These are phyloP conservation scores for Dyspetes luteomarginatus DNA, from an alignment of 2,888 invertebrate genomes.

Conservation along the genomic window DNA sequence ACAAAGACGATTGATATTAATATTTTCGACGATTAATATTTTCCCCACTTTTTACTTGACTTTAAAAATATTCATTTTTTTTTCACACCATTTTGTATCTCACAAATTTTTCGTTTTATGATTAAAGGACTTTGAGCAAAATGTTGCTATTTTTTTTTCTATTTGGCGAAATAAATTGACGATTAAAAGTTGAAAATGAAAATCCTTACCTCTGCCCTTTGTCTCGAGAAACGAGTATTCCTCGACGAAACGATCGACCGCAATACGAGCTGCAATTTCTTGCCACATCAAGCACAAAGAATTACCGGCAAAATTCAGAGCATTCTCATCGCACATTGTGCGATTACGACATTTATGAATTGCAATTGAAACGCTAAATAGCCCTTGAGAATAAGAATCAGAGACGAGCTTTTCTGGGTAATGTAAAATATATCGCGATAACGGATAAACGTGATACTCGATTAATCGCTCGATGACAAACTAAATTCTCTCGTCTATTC, in stretches of 20 bases:
- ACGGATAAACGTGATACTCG: slow-evolving; percentile 10
- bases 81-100: background rate
- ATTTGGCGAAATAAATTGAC: background rate
- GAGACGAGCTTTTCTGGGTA: background rate
- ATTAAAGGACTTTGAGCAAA: background rate
- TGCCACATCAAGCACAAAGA: background rate
- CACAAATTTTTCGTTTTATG: background rate
- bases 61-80: background rate
- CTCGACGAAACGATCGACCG: slow-evolving; percentile 19
- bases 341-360: too few relatives aligned
- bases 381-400: background rate
- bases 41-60: background rate
- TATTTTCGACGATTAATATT: too few relatives aligned
- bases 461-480: slow-evolving; percentile 8
- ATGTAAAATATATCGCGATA: background rate
- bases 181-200: background rate
- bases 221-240: background rate
- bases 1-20: background rate
- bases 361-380: background rate
- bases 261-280: slow-evolving; percentile 14
- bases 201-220: slow-evolving; percentile 6
- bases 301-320: background rate
- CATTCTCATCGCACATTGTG: slow-evolving; percentile 14
- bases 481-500: background rate
- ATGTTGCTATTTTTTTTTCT: background rate